phyloP scores from a whole-genome alignment of 2,797 vertebrate genomes.

The Octomys mimax region DNA sequence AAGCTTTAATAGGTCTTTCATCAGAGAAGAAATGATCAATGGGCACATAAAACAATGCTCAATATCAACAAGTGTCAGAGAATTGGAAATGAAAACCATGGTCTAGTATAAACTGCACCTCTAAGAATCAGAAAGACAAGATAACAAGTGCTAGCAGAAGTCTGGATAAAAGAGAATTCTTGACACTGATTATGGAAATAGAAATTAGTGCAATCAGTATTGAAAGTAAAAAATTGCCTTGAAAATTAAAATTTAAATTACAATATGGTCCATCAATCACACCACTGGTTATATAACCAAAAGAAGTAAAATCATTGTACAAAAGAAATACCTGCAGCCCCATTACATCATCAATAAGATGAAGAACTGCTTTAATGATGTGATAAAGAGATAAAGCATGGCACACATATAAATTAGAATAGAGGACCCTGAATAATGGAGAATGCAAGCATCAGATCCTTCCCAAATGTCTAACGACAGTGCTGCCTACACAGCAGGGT shows the following conservation, averaged over 20 bases:
- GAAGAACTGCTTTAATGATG: neutral
- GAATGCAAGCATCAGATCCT: neutral
- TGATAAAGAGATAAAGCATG: neutral
- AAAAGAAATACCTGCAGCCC: neutral
- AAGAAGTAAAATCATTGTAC: neutral
- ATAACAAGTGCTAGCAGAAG: neutral
- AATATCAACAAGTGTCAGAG: neutral
- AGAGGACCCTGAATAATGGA: neutral
- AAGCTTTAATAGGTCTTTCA: neutral
- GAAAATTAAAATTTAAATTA: neutral
- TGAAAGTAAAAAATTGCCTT: neutral
- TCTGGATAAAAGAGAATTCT: neutral
- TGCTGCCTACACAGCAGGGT: neutral
- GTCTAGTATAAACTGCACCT: neutral
- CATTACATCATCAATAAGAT: neutral
- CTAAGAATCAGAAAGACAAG: neutral
- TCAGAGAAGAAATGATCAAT: neutral
- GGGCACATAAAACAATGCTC: neutral
- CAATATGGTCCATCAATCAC: neutral
- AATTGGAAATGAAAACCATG: neutral
- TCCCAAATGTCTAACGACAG: neutral
- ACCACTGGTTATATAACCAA: neutral
- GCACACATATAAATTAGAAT: neutral
- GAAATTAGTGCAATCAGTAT: neutral
- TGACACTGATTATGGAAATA: neutral